Evolutionary conservation across 2,797 vertebrate genomes (phyloP), one percentile per base, ranked within the genome.

Genomic region (Syngnathus acus): DNA sequence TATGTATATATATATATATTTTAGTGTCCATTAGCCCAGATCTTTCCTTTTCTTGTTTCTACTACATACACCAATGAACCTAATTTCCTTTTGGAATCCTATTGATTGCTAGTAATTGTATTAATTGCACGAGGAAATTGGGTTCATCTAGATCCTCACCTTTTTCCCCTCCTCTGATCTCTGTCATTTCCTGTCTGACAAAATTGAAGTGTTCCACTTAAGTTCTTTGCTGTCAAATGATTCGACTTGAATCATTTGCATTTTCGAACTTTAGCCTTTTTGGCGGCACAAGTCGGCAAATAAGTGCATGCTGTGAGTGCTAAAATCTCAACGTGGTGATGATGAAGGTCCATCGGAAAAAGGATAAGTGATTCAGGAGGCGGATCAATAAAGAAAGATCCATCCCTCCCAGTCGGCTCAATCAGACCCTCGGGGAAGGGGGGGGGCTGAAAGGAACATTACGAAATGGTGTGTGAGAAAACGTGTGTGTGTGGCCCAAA

Each of bases 311-410:
- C 71, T 48, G 71, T 65, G 81, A 85, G 82, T 78, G 86, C 80
- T 86, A 81, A 72, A 85, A 84, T 72, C 76, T 74, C 78, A 83
- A 78, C 68, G 82, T 71, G 83, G 79, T 79, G 88, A 88, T 84
- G 83, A 88, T 84, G 83, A 84, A 86, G 85, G 84, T 32, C 86
- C 86, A 86, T 82, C 81, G 89, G 87, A 85, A 88, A 87, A 87
- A 82, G 86, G 86, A 89, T 90, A 89, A 90, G 89, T 90, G 88
- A 90, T 89, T 89, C 86, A 87, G 84, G 84, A 72, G 82, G 84
- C 72, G 3, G 86, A 89, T 90, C 88, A 83, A 90, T 89, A 83
- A 74, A 81, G 82, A 84, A 80, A 81, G 85, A 88, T 89, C 83
- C 86, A 84, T 87, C 84, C 86, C 87, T 86, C 85, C 82, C 77